A percentile compares a stretch with the other conserved stretches of the same genome.
Evolutionary conservation across 2,113 vertebrate species (phyloP).

Genomic region (Paratilapia polleni): DNA sequence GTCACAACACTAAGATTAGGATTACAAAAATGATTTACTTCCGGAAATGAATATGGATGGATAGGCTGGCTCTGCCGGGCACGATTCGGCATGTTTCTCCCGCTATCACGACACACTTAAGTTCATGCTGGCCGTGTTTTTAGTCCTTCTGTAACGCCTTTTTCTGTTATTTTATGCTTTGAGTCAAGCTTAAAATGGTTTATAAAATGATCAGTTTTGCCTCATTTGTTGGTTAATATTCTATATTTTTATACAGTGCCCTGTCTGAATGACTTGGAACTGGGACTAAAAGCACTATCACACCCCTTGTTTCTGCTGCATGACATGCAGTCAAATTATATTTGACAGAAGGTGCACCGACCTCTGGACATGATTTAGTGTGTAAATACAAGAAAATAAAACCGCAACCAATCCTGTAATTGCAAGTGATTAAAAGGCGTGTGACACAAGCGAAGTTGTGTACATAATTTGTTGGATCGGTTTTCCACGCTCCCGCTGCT

Average conservation of each 20-base stretch:
- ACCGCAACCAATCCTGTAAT: not conserved
- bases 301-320: not conserved
- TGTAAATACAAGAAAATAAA: not conserved
- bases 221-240: not conserved
- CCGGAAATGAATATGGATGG: constrained; percentile 79
- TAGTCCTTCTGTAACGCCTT: not conserved
- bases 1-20: constrained; percentile 82
- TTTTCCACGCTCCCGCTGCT: not conserved
- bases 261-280: not conserved
- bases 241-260: not conserved
- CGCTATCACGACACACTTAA: constrained; percentile 12
- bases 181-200: not conserved
- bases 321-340: not conserved
- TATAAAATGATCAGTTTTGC: not conserved
- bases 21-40: constrained; percentile 84
- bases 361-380: not conserved
- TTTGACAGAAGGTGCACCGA: not conserved
- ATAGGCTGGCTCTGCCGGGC: constrained; percentile 20
- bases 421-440: not conserved
- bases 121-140: not conserved
- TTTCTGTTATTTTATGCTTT: not conserved
- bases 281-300: not conserved
- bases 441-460: not conserved
- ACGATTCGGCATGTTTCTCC: constrained; percentile 3
- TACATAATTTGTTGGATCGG: constrained; percentile 16